Conservation (phyloP, 2,113 vertebrate genomes). For the Sander lucioperca region DNA sequence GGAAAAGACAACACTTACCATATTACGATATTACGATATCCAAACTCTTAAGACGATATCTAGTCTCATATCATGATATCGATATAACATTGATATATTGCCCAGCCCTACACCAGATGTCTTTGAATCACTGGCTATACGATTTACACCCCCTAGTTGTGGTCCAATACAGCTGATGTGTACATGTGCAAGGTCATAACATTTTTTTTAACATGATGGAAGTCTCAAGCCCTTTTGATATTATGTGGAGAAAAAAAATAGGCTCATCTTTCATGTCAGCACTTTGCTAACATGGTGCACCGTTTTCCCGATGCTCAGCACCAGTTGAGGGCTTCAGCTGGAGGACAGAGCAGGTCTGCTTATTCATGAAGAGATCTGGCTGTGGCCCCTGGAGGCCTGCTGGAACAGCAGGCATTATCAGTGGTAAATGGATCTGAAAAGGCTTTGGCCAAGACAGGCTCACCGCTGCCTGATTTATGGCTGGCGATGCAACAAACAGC, state of each 20-base stretch:
- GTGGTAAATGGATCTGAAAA: constrained; percentile 78
- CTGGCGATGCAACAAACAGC: constrained; percentile 64
- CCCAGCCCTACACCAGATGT: neutral
- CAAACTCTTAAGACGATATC: no score
- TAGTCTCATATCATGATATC: no score
- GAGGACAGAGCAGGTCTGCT: constrained; percentile 56
- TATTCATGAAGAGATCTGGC: constrained; percentile 72
- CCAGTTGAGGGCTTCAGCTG: constrained; percentile 34
- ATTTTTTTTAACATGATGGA: neutral
- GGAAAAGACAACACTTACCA: no score
- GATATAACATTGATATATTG: no score
- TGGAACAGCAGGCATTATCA: constrained; percentile 73
- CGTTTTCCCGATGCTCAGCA: neutral
- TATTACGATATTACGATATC: no score
- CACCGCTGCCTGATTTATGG: constrained; percentile 70
- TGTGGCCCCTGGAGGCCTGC: constrained; percentile 36
- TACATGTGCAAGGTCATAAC: neutral
- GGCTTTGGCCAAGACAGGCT: constrained; percentile 55
- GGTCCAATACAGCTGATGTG: neutral
- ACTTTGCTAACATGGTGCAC: constrained; percentile 6
- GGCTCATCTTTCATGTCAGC: constrained; percentile 25
- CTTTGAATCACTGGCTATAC: neutral
- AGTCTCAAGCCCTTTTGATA: neutral
- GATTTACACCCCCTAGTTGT: no score
- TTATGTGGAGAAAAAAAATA: neutral